Evolutionary conservation across 2,797 vertebrate genomes (phyloP).

Genomic region (Fringilla coelebs): DNA sequence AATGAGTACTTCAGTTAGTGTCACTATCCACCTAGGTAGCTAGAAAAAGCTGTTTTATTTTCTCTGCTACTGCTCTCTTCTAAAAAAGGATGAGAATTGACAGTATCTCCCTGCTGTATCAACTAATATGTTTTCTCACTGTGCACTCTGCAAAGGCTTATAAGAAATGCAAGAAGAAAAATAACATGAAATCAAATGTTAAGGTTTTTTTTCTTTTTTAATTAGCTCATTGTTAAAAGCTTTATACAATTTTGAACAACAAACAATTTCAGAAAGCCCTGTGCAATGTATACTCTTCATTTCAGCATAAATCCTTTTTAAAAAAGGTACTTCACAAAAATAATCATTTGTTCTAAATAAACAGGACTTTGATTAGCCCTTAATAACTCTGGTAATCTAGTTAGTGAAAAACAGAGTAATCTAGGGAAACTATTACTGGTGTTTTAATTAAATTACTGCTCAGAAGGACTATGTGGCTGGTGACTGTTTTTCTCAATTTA

Average conservation of each 20-base stretch:
- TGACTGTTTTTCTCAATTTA: not conserved
- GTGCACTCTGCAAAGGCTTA: not conserved
- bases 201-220: not conserved
- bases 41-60: not conserved
- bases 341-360: not conserved
- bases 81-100: not conserved
- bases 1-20: not conserved
- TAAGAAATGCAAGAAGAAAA: not conserved
- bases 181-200: not conserved
- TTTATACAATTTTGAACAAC: not conserved
- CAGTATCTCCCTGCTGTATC: not conserved
- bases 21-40: not conserved
- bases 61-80: not conserved
- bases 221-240: not conserved
- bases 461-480: not conserved
- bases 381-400: not conserved
- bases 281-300: not conserved
- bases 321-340: not conserved
- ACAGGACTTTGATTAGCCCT: not conserved
- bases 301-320: not conserved
- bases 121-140: not conserved
- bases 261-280: not conserved
- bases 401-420: not conserved
- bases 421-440: not conserved
- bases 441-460: not conserved